Evolutionary conservation across 2,888 invertebrate species (phyloP).

Genomic region (Fragum sueziense): DNA sequence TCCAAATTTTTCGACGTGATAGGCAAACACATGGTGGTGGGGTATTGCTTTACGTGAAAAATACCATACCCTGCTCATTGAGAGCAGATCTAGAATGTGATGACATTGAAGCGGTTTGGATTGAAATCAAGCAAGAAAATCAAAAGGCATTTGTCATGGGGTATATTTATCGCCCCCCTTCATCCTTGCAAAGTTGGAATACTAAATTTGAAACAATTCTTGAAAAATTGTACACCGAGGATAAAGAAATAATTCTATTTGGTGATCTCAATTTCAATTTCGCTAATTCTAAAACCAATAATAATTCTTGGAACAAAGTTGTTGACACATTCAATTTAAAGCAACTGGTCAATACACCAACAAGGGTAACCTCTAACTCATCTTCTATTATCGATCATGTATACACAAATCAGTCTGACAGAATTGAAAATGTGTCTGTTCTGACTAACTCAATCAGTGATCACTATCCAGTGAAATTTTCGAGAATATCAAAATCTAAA

Average conservation of each 20-base stretch:
- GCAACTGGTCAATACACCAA: neutral
- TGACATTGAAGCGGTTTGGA: conserved; percentile 7
- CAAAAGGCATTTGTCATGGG: conserved; percentile 25
- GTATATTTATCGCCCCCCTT: conserved; percentile 25
- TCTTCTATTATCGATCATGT: neutral
- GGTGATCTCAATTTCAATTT: neutral
- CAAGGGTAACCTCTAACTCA: neutral
- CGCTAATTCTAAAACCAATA: neutral
- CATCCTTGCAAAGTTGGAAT: conserved; percentile 10
- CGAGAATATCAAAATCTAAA: neutral
- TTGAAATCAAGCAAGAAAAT: conserved; percentile 1
- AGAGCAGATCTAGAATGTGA: conserved; percentile 1
- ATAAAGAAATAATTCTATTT: neutral
- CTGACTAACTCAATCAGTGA: neutral
- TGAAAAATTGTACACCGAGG: neutral
- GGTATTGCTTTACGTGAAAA: neutral
- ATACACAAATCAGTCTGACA: neutral
- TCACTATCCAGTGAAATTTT: neutral
- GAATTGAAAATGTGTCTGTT: neutral
- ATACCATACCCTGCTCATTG: neutral
- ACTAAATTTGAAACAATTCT: neutral
- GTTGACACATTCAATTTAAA: neutral
- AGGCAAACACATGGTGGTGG: neutral
- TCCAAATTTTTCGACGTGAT: neutral
- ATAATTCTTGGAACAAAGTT: neutral